phyloP scores from a whole-genome alignment of 2,113 vertebrate genomes.

The Sapajus apella region DNA sequence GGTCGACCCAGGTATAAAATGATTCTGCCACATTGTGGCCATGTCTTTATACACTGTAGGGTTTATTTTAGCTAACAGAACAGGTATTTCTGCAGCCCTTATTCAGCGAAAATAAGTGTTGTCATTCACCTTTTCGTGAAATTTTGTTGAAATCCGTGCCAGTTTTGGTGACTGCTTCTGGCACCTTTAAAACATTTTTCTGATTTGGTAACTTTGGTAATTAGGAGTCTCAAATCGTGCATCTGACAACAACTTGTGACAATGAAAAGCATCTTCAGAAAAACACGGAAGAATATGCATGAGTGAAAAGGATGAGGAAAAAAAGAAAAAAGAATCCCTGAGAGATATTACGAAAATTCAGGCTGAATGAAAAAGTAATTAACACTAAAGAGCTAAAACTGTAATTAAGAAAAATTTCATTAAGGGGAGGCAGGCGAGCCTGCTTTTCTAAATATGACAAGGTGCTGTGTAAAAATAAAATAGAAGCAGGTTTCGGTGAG shows the following conservation, averaged over 20 bases:
- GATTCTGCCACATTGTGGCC: not conserved
- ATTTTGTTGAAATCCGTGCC: conserved; percentile 20
- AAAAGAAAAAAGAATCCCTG: conserved; percentile 61
- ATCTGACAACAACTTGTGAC: conserved; percentile 80
- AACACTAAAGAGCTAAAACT: conserved; percentile 88
- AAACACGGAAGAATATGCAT: conserved; percentile 71
- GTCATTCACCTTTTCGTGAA: not conserved
- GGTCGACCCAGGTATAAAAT: conserved; percentile 24
- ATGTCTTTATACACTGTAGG: not conserved
- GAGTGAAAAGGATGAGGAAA: not conserved
- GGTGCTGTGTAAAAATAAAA: conserved; percentile 81
- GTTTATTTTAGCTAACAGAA: not conserved
- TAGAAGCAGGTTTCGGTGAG: conserved; percentile 82
- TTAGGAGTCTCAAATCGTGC: conserved; percentile 74
- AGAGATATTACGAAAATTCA: conserved; percentile 80
- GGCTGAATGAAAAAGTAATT: conserved; percentile 87
- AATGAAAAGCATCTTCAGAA: conserved; percentile 75
- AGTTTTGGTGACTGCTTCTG: not conserved
- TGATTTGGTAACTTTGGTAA: conserved; percentile 72
- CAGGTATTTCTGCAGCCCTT: not conserved
- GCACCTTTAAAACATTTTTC: not conserved
- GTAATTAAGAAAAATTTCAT: conserved; percentile 90
- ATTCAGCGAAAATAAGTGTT: not conserved
- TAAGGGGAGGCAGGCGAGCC: conserved; percentile 83
- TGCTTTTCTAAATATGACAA: conserved; percentile 82